Base-by-base conservation (phyloP, 2,797 vertebrate genomes). In the Poeciliopsis gracilis region DNA sequence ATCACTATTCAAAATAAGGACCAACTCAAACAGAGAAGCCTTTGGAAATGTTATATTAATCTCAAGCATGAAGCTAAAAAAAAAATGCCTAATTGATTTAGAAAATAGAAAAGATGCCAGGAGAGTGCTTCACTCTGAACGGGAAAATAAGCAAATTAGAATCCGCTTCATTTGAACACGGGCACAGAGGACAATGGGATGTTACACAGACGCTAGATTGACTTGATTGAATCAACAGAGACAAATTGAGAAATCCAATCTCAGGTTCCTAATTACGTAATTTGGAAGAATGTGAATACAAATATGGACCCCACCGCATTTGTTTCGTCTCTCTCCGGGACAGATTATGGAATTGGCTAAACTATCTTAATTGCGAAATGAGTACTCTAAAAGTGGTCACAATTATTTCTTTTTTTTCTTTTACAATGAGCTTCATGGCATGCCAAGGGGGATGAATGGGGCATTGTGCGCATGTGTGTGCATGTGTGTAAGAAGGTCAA, bases 191-290 rank as follows among this genome's bases (percentile, higher is more conserved):
- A 97, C 94, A 96, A 97, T 95, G 93, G 88, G 79, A 90, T 88
- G 92, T 94, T 96, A 91, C 94, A 94, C 93, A 88, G 86, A 84
- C 88, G 92, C 92, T 94, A 96, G 97, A 93, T 95, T 94, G 94
- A 93, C 91, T 75, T 96, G 95, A 96, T 97, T 97, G 93, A 97
- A 96, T 96, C 94, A 96, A 96, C 95, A 96, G 94, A 92, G 91
- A 95, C 95, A 94, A 95, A 93, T 95, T 90, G 94, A 95, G 94
- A 95, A 96, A 94, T 96, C 92, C 88, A 97, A 96, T 97, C 95
- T 94, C 94, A 95, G 95, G 89, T 93, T 94, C 94, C 83, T 91
- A 95, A 95, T 97, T 94, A 94, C 90, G 95, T 96, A 94, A 97
- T 96, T 95, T 90, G 80, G 63, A 92, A 94, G 94, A 96, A 96